phyloP scores from a whole-genome alignment of 1,140 invertebrate genomes.

The Diprion similis region DNA sequence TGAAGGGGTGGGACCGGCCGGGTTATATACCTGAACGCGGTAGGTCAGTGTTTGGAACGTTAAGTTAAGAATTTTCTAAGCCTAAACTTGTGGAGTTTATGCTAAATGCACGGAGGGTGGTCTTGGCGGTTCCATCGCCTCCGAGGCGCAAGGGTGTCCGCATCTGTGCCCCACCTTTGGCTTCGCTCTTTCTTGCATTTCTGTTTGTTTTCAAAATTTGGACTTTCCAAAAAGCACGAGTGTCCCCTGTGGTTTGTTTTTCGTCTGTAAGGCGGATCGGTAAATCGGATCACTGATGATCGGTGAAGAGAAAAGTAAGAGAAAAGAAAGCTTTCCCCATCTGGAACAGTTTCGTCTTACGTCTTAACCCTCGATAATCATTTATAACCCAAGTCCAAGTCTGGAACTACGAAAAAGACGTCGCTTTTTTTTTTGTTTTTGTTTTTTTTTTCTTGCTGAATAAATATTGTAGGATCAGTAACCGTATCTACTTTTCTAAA shows the following conservation, averaged over 20 bases:
- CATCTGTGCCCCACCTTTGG: constrained; percentile 1
- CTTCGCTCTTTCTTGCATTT: not conserved
- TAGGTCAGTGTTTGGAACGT: not conserved
- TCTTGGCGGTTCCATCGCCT: not conserved
- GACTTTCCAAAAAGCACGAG: not conserved
- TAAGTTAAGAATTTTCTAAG: not conserved
- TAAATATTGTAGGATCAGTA: too few relatives aligned
- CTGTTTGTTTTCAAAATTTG: not conserved
- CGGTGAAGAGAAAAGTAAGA: not conserved
- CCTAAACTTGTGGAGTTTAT: not conserved
- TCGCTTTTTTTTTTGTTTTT: not conserved
- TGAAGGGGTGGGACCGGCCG: not conserved
- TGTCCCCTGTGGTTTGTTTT: not conserved
- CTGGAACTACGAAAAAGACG: not conserved
- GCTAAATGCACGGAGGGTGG: constrained; percentile 4
- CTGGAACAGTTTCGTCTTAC: not conserved
- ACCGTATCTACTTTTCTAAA: too few relatives aligned
- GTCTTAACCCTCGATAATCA: not conserved
- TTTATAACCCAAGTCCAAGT: not conserved
- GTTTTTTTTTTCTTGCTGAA: not conserved
- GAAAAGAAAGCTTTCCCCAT: not conserved
- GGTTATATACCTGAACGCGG: not conserved
- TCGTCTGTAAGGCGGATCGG: too few relatives aligned
- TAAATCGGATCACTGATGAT: not conserved
- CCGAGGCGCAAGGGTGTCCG: not conserved